Conservation (phyloP, 2,797 vertebrate genomes). For the Rachycentron canadum region DNA sequence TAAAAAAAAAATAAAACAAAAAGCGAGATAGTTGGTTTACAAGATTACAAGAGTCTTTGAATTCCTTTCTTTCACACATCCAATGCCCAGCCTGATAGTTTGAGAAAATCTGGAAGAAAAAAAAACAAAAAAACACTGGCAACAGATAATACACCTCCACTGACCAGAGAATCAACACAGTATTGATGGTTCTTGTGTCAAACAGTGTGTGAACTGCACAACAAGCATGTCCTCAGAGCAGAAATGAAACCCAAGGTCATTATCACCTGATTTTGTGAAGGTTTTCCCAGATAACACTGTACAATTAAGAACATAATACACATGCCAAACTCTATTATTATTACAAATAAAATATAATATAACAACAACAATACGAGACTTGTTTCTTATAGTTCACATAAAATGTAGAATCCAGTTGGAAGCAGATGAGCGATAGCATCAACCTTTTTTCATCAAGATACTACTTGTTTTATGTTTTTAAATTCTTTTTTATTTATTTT, state of each 20-base stretch:
- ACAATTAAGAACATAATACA: not conserved
- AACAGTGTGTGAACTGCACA: slow-evolving; percentile 54
- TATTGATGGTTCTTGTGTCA: slow-evolving; percentile 55
- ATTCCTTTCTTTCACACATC: not conserved
- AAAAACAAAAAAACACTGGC: slow-evolving; percentile 30
- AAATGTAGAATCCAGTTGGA: no score
- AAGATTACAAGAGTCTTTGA: not conserved
- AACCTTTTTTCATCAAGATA: no score
- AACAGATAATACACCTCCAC: slow-evolving; percentile 43
- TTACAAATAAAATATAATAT: no score
- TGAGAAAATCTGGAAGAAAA: slow-evolving; percentile 37
- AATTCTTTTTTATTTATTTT: no score
- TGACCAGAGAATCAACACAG: slow-evolving; percentile 47
- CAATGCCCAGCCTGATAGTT: slow-evolving; percentile 35
- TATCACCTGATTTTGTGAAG: not conserved
- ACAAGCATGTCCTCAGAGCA: slow-evolving; percentile 29
- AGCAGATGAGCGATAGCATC: no score
- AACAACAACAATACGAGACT: no score
- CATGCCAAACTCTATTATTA: not conserved
- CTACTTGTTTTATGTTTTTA: no score
- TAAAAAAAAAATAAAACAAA: not conserved
- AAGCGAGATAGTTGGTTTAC: not conserved
- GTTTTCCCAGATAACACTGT: not conserved
- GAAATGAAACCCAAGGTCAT: slow-evolving; percentile 34
- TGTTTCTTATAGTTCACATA: no score